Evolutionary conservation across 2,797 vertebrate genomes (phyloP), one percentile per base, ranked within the genome.

Genomic region (Vipera ursinii): DNA sequence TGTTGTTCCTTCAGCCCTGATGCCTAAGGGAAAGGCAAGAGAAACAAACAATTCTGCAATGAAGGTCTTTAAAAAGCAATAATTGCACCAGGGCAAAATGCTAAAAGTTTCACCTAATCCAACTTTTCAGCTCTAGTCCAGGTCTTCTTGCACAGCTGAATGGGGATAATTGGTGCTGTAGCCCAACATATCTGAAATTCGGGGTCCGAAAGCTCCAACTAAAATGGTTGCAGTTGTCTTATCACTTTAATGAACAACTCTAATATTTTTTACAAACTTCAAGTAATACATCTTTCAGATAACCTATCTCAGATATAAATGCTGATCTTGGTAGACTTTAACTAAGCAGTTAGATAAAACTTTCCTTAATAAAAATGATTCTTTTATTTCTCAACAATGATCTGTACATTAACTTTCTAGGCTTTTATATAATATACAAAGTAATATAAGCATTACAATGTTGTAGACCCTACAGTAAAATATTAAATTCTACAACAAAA

Each of bases 1-100:
- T 0, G 93, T 94, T 0, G 93, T 95, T 91, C 98, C 98, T 61
- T 97, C 95, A 12, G 96, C 97, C 98, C 99, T 99, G 0, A 98
- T 98, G 91, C 99, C 98, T 99, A 95, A 22, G 93, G 92, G 48
- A 60, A 85, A 0, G 61, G 65, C 82, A 95, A 78, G 0, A 63
- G 6, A 8, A 94, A 38, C 0, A 95, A 59, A 59, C 89, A 90
- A 59, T 0, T 59, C 63, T 63, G 86, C 2, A 12, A 12, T 28
- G 13, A 24, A 15, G 55, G 87, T 53, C 1, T 10, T 3, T 0
- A 0, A 2, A 93, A 60, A n/a, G 17, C 9, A 78, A 51, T 13
- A 28, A 28, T 48, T 8, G 28, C 4, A 53, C 17, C 26, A 59
- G 13, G 12, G 28, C 15, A 14, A 8, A 4, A 4, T 32, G 24